Evolutionary conservation across 2,113 vertebrate genomes (phyloP).

Genomic region (Columba livia): DNA sequence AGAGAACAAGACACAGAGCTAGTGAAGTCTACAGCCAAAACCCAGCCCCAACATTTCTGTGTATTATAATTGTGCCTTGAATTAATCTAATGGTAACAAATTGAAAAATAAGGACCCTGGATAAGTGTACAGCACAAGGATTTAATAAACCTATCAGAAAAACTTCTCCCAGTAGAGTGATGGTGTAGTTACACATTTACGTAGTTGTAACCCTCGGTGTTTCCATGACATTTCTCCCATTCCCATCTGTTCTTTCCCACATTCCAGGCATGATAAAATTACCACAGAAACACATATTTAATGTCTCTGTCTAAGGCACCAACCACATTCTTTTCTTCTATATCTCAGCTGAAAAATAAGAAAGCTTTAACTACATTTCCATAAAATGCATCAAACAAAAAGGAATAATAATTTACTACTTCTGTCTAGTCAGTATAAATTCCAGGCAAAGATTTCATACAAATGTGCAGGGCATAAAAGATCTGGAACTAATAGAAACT

Average conservation of each 20-base stretch:
- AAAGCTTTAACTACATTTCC: not conserved
- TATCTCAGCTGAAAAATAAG: not conserved
- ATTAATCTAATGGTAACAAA: not conserved
- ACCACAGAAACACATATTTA: not conserved
- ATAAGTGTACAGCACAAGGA: not conserved
- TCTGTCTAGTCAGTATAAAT: not conserved
- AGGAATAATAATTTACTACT: not conserved
- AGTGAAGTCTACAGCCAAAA: not conserved
- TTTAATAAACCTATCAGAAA: not conserved
- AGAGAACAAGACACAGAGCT: not conserved
- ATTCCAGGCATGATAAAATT: not conserved
- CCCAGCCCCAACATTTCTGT: not conserved
- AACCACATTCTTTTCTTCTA: not conserved
- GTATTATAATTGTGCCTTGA: not conserved
- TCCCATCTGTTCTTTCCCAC: not conserved
- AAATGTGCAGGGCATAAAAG: not conserved
- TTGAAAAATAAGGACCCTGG: not conserved
- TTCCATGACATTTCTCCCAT: not conserved
- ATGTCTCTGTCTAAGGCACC: not conserved
- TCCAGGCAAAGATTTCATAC: not conserved
- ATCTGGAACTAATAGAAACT: conserved; percentile 21
- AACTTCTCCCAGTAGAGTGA: not conserved
- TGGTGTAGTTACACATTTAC: not conserved
- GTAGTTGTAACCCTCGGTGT: not conserved
- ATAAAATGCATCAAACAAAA: not conserved